Percentiles rank a stretch among this genome's conserved stretches.
Evolutionary conservation across 2,888 invertebrate species (phyloP).

Genomic region (Meganola albula): DNA sequence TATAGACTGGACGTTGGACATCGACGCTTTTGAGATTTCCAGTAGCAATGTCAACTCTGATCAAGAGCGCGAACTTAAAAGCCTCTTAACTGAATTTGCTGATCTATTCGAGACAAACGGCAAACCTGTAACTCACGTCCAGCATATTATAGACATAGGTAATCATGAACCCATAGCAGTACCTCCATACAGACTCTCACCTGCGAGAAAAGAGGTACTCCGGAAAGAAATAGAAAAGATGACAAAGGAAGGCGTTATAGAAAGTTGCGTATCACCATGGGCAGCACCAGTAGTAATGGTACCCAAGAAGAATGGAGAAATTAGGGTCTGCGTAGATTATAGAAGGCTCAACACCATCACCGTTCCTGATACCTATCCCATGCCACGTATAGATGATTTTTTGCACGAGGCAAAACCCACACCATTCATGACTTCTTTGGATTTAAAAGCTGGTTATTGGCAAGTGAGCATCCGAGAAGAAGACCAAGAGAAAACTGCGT

Average conservation of each 20-base stretch:
- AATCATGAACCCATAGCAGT: conserved; percentile 1
- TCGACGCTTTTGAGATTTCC: neutral
- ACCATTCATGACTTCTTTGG: conserved; percentile 28
- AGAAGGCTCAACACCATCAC: conserved; percentile 4
- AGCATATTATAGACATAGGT: conserved; percentile 1
- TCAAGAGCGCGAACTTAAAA: too few species aligned
- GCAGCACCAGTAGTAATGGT: conserved; percentile 9
- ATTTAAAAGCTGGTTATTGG: conserved; percentile 29
- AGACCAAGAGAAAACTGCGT: conserved; percentile 1
- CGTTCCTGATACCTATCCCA: conserved; percentile 1
- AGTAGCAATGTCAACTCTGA: too few species aligned
- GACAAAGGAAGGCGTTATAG: neutral
- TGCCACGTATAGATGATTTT: conserved; percentile 43
- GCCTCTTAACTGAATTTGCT: too few species aligned
- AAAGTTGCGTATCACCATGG: conserved; percentile 4
- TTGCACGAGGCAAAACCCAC: conserved; percentile 31
- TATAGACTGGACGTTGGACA: neutral
- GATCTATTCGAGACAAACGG: too few species aligned
- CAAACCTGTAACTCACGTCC: conserved; percentile 1
- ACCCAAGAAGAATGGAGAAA: conserved; percentile 5
- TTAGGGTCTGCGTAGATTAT: conserved; percentile 8
- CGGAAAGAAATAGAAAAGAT: neutral
- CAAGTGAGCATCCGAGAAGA: conserved; percentile 15
- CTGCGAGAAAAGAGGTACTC: conserved; percentile 1
- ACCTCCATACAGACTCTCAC: conserved; percentile 2